These are phyloP conservation scores for Ophiodon elongatus DNA, from an alignment of 2,113 vertebrate genomes.

Conservation along the genomic window DNA sequence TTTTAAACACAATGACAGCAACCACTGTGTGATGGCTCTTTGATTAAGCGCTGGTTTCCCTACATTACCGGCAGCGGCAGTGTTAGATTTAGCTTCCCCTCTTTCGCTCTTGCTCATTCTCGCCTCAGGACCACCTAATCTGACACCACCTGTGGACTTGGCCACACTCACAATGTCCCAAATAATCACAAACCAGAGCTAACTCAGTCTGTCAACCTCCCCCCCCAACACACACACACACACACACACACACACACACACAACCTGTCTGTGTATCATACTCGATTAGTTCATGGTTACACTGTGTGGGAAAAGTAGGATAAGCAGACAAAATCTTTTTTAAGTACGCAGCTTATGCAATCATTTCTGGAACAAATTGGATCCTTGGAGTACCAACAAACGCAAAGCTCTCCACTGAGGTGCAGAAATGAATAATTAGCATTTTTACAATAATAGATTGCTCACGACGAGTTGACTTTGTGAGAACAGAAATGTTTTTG, in stretches of 20 bases:
- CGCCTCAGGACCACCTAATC: constrained; percentile 75
- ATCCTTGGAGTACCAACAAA: not conserved
- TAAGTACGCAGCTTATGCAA: constrained; percentile 41
- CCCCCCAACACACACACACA: not conserved
- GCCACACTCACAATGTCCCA: constrained; percentile 61
- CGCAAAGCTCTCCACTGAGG: constrained; percentile 15
- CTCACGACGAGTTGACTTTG: constrained; percentile 15
- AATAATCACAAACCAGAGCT: constrained; percentile 61
- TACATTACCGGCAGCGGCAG: constrained; percentile 28
- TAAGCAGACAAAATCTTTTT: constrained; percentile 38
- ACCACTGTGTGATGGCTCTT: constrained; percentile 65
- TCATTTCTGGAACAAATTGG: constrained; percentile 34
- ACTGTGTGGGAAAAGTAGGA: constrained; percentile 55
- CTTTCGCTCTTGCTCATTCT: constrained; percentile 53
- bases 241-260: not conserved
- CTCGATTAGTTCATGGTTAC: constrained; percentile 55
- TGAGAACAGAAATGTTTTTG: constrained; percentile 38
- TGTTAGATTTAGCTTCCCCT: constrained; percentile 50
- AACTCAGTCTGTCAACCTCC: constrained; percentile 48
- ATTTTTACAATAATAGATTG: constrained; percentile 8
- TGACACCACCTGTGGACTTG: constrained; percentile 80
- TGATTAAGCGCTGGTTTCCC: constrained; percentile 62
- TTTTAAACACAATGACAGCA: not conserved
- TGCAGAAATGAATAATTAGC: constrained; percentile 29
- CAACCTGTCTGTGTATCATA: constrained; percentile 32